These are phyloP conservation scores for Phrynocephalus vlangalii DNA, from an alignment of 2,797 vertebrate species.

Conservation along the genomic window DNA sequence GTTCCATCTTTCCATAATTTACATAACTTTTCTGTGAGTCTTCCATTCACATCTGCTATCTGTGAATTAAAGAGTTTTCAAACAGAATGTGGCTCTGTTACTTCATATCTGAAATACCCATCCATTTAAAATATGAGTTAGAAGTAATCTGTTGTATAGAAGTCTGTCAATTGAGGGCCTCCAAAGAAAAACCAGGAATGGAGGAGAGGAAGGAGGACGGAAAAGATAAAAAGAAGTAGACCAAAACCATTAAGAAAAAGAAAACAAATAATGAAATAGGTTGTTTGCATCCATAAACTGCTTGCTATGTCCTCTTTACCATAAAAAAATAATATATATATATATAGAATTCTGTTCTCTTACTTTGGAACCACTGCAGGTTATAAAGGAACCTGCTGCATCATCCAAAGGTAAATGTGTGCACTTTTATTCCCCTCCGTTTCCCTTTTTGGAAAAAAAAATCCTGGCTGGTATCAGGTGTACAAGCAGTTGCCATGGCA, in stretches of 20 bases:
- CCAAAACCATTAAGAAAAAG: neutral
- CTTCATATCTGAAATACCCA: neutral
- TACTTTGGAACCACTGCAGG: neutral
- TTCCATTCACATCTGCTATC: neutral
- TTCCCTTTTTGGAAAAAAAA: slow-evolving; percentile 17
- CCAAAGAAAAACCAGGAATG: neutral
- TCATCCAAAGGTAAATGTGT: neutral
- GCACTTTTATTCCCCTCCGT: neutral
- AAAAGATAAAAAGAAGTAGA: neutral
- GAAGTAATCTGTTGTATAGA: neutral
- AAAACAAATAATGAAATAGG: neutral
- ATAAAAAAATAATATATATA: neutral
- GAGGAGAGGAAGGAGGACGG: neutral
- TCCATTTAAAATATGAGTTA: neutral
- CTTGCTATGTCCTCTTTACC: neutral
- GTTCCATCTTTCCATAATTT: neutral
- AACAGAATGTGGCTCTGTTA: neutral
- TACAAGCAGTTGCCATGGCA: slow-evolving; percentile 57
- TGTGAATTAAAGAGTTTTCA: neutral
- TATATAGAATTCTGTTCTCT: neutral
- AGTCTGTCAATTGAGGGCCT: neutral
- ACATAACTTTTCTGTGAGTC: neutral
- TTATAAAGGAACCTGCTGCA: neutral
- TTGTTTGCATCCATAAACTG: neutral
- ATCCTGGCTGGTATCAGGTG: slow-evolving; percentile 53